phyloP scores from a whole-genome alignment of 2,797 vertebrate genomes.

The Morelia viridis region DNA sequence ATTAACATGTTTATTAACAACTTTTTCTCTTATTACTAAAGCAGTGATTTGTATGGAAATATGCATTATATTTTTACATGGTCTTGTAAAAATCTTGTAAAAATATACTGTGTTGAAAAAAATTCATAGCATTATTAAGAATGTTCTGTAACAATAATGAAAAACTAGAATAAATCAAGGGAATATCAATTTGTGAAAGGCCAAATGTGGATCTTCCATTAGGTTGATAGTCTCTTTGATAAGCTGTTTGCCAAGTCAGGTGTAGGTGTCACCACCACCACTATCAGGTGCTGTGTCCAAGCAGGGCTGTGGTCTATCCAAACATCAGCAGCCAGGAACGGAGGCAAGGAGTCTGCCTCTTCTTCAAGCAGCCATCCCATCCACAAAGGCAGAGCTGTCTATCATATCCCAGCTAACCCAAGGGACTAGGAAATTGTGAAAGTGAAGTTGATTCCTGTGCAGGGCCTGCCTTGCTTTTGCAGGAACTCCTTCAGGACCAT shows the following conservation, averaged over 20 bases:
- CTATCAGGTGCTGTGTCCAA: background rate
- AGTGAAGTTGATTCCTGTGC: background rate
- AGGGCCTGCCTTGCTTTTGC: background rate
- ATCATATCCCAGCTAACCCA: background rate
- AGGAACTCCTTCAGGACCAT: background rate
- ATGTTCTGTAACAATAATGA: background rate
- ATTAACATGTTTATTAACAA: conserved; percentile 6
- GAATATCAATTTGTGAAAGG: background rate
- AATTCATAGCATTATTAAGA: background rate
- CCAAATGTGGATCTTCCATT: background rate
- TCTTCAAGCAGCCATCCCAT: background rate
- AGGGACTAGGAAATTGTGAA: background rate
- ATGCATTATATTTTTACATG: conserved; percentile 8
- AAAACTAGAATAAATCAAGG: background rate
- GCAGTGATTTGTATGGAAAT: background rate
- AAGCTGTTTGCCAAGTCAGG: background rate
- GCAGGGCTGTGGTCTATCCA: background rate
- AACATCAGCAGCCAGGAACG: background rate
- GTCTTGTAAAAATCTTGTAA: background rate
- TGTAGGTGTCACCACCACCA: background rate
- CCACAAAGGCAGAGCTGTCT: background rate
- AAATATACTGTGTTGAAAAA: background rate
- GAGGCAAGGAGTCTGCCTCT: background rate
- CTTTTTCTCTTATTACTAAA: conserved; percentile 22
- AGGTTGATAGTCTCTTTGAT: background rate